These are phyloP conservation scores for Minunthozetes semirufus DNA, from an alignment of 2,888 invertebrate genomes.

Conservation along the genomic window DNA sequence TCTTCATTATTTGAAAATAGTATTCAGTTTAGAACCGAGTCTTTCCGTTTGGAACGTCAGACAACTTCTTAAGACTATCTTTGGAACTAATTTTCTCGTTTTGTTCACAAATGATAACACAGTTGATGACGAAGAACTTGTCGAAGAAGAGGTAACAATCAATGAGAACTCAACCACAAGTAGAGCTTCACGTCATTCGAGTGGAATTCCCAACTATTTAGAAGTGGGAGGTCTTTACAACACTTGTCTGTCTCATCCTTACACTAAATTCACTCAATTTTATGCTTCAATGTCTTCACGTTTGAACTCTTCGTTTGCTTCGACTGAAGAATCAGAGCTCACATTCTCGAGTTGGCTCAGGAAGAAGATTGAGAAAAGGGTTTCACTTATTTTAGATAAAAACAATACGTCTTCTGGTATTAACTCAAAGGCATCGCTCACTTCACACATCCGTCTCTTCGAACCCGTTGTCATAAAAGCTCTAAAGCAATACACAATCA, in stretches of 20 bases:
- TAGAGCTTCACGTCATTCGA: not conserved
- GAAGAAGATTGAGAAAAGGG: conserved; percentile 48
- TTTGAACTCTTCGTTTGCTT: not conserved
- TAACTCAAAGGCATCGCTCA: conserved; percentile 57
- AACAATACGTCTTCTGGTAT: not conserved
- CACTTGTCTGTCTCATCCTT: conserved; percentile 49
- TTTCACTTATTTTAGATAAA: conserved; percentile 30
- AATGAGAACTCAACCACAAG: conserved; percentile 43
- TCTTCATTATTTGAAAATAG: conserved; percentile 63
- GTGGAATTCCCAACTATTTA: not conserved
- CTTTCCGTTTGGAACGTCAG: conserved; percentile 66
- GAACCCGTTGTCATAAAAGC: conserved; percentile 86
- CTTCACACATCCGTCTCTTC: conserved; percentile 80
- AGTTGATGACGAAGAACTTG: conserved; percentile 41
- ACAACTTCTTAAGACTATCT: conserved; percentile 50
- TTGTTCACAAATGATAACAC: conserved; percentile 42
- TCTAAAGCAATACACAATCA: conserved; percentile 72
- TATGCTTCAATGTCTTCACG: conserved; percentile 39
- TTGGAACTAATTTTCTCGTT: conserved; percentile 36
- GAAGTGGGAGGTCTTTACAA: conserved; percentile 49
- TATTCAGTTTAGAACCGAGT: conserved; percentile 63
- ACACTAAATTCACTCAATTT: conserved; percentile 50
- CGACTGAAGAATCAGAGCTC: not conserved
- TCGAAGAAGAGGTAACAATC: conserved; percentile 41
- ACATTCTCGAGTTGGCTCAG: conserved; percentile 46